Percentiles rank a stretch among this genome's conserved stretches.
Evolutionary conservation across 2,888 invertebrate species (phyloP).

Genomic region (Eupithecia subumbrata): DNA sequence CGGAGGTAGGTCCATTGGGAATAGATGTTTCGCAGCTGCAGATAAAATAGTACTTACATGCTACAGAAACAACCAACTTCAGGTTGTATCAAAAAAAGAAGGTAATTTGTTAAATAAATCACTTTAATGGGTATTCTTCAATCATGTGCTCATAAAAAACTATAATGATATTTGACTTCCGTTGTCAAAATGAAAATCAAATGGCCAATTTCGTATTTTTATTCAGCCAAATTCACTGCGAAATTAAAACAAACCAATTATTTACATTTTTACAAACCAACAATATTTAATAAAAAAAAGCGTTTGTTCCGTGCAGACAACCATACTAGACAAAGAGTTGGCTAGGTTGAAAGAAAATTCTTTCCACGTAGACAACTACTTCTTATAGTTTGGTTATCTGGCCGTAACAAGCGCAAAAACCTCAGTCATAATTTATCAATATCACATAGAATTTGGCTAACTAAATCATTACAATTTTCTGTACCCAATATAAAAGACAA

Average conservation of each 20-base stretch:
- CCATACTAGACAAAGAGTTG: not conserved
- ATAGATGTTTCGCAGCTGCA: not conserved
- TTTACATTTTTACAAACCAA: not conserved
- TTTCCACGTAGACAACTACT: not conserved
- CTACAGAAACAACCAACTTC: not conserved
- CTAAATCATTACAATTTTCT: not conserved
- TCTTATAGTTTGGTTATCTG: not conserved
- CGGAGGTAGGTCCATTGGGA: too few relatives aligned
- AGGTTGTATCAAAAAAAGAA: not conserved
- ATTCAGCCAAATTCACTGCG: not conserved
- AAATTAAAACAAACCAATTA: not conserved
- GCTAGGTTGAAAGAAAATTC: not conserved
- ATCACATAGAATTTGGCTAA: not conserved
- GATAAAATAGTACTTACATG: not conserved
- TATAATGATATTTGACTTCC: not conserved
- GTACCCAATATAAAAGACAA: not conserved
- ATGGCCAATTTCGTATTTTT: not conserved
- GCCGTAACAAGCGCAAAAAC: not conserved
- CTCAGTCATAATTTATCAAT: not conserved
- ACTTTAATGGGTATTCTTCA: slow-evolving; percentile 7
- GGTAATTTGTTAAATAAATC: slow-evolving; percentile 3
- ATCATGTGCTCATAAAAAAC: not conserved
- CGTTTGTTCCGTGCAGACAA: not conserved
- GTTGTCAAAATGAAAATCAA: not conserved
- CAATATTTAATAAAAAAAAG: not conserved